phyloP scores from a whole-genome alignment of 2,113 vertebrate species.

The Poeciliopsis turrubarensis region DNA sequence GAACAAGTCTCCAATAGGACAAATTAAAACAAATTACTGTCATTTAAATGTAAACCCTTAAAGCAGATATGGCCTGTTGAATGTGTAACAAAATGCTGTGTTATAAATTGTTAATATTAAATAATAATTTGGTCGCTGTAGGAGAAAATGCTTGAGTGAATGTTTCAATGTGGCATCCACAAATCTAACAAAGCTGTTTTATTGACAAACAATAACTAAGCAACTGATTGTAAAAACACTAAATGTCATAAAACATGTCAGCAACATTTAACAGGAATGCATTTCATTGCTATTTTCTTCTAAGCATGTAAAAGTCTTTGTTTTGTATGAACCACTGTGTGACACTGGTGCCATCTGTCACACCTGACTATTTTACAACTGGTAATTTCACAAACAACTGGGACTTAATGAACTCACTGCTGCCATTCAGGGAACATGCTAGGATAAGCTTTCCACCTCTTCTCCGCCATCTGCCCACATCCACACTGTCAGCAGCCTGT shows the following conservation, averaged over 20 bases:
- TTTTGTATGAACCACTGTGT: not conserved
- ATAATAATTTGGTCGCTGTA: not conserved
- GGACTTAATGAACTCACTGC: not conserved
- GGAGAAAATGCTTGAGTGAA: not conserved
- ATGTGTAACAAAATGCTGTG: not conserved
- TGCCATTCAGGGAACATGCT: not conserved
- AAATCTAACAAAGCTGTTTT: not conserved
- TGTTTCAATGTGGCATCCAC: too few relatives aligned
- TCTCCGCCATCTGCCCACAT: not conserved
- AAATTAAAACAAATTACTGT: not conserved
- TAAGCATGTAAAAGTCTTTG: not conserved
- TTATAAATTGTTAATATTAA: not conserved
- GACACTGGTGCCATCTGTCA: not conserved
- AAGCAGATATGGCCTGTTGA: not conserved
- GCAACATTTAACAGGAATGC: not conserved
- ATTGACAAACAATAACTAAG: not conserved
- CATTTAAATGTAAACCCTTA: not conserved
- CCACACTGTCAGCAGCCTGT: not conserved
- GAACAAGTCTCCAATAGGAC: not conserved
- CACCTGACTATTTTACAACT: slow-evolving; percentile 2
- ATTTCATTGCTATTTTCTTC: not conserved
- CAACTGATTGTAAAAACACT: not conserved
- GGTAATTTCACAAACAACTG: not conserved
- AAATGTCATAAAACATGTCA: not conserved
- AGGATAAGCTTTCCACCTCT: not conserved